Percentiles rank a stretch among this genome's conserved stretches.
Conservation (phyloP, 1,140 invertebrate genomes). For the Monomorium pharaonis region DNA sequence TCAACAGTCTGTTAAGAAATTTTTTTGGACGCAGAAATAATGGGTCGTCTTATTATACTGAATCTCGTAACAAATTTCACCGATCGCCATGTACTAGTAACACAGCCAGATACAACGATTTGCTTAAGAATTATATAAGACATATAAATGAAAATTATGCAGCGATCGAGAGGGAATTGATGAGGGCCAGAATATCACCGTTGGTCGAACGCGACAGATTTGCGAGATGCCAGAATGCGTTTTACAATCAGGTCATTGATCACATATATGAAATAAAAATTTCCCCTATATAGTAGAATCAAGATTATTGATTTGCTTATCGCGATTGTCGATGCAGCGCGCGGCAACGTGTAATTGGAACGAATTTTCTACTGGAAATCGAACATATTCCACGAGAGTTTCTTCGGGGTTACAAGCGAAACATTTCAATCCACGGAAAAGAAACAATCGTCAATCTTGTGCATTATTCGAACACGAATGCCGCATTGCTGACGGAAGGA, state of each 20-base stretch:
- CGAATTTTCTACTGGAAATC: conserved; percentile 1
- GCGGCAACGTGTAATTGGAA: conserved; percentile 26
- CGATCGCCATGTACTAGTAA: neutral
- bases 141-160: conserved; percentile 60
- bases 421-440: neutral
- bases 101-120: neutral
- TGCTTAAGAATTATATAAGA: conserved; percentile 46
- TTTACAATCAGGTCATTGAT: neutral
- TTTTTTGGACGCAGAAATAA: neutral
- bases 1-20: neutral
- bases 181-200: conserved; percentile 41
- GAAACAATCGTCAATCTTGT: neutral
- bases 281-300: neutral
- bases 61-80: neutral
- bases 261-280: neutral
- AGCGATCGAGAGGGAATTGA: conserved; percentile 56
- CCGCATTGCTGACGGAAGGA: neutral
- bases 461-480: neutral
- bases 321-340: neutral
- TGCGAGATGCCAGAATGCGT: neutral
- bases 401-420: neutral
- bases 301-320: neutral
- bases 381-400: neutral
- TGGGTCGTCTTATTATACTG: neutral
- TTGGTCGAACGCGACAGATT: neutral